phyloP scores from a whole-genome alignment of 2,113 vertebrate species.

The Ictidomys tridecemlineatus region DNA sequence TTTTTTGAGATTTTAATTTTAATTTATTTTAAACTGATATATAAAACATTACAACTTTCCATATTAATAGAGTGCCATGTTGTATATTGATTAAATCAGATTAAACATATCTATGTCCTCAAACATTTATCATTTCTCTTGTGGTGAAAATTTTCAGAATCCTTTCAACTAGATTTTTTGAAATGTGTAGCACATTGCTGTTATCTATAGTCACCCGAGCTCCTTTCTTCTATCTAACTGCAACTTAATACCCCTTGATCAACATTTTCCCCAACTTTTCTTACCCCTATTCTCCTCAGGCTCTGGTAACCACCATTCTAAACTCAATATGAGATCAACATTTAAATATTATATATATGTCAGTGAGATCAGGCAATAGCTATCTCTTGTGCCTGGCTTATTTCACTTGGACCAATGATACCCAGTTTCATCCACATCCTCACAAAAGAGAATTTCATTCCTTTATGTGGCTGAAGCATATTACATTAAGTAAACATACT shows the following conservation, averaged over 20 bases:
- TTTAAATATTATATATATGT: not conserved
- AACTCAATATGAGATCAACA: not conserved
- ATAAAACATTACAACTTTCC: not conserved
- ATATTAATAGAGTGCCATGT: not conserved
- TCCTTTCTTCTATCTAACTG: not conserved
- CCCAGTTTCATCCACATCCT: not conserved
- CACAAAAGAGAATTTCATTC: not conserved
- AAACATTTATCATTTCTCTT: not conserved
- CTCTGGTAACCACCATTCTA: not conserved
- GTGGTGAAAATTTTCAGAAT: not conserved
- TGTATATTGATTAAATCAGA: not conserved
- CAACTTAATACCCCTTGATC: not conserved
- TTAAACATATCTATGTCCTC: not conserved
- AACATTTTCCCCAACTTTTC: not conserved
- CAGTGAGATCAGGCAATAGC: not conserved
- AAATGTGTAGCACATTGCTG: not conserved
- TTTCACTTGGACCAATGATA: not conserved
- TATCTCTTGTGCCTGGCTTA: not conserved
- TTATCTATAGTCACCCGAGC: not conserved
- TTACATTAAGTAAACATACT: not conserved
- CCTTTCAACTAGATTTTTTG: not conserved
- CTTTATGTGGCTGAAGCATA: not conserved
- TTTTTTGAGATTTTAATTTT: no score
- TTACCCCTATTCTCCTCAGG: not conserved
- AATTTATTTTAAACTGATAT: not conserved